Conservation (phyloP, 1,140 invertebrate genomes). For the Bombyx mandarina region DNA sequence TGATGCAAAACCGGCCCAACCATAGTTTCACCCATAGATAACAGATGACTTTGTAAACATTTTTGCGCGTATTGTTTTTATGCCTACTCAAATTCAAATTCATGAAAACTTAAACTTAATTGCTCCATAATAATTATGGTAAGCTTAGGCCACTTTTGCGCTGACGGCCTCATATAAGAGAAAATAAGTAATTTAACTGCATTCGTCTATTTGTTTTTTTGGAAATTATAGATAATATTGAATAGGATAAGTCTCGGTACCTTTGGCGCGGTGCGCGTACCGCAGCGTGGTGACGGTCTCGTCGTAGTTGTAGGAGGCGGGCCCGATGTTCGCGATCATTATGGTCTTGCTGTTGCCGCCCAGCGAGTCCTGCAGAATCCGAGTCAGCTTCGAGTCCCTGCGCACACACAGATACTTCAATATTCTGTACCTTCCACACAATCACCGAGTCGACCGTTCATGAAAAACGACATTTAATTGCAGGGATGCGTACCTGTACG, state of each 20-base stretch:
- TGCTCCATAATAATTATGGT: too few relatives aligned
- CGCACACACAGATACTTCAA: neutral
- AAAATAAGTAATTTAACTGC: too few relatives aligned
- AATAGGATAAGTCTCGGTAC: conserved; percentile 31
- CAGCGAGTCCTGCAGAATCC: conserved; percentile 93
- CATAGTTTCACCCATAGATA: too few relatives aligned
- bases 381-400: conserved; percentile 93
- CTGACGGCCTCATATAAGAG: neutral
- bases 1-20: too few relatives aligned
- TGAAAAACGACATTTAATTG: too few relatives aligned
- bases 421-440: neutral
- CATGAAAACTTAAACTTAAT: too few relatives aligned
- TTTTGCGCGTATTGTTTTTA: too few relatives aligned
- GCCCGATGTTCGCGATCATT: conserved; percentile 97
- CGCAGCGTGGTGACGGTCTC: conserved; percentile 94
- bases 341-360: conserved; percentile 97
- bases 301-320: conserved; percentile 96
- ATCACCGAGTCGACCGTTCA: conserved; percentile 1
- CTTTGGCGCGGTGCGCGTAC: conserved; percentile 94
- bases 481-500: conserved; percentile 73
- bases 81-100: too few relatives aligned
- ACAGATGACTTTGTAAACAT: too few relatives aligned
- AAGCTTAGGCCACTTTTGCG: too few relatives aligned
- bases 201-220: too few relatives aligned
- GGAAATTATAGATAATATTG: too few relatives aligned